A percentile compares a stretch with the other conserved stretches of the same genome.
phyloP scores from a whole-genome alignment of 1,140 invertebrate genomes.

The Nasonia vitripennis region DNA sequence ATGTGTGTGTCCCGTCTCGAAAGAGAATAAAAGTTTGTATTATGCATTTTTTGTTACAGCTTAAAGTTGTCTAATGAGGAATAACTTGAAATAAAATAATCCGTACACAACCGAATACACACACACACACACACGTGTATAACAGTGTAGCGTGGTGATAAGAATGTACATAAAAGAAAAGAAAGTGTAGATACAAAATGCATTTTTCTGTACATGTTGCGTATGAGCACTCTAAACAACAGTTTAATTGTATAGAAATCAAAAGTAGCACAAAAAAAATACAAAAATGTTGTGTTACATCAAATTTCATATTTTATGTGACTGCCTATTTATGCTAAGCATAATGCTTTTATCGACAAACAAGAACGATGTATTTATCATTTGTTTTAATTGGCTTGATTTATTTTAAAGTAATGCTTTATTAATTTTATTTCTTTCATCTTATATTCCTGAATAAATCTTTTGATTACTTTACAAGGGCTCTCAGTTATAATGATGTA shows the following conservation, averaged over 20 bases:
- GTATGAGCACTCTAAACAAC: constrained; percentile 13
- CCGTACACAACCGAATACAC: constrained; percentile 29
- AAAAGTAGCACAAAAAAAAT: constrained; percentile 18
- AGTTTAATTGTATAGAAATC: constrained; percentile 40
- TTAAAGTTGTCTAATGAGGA: not conserved
- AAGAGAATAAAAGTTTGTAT: constrained; percentile 51
- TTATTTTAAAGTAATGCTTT: not conserved
- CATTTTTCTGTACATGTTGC: constrained; percentile 44
- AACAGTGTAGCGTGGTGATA: constrained; percentile 31
- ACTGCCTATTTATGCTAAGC: not conserved
- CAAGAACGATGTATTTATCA: not conserved
- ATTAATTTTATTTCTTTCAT: not conserved
- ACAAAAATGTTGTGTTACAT: not conserved
- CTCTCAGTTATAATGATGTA: constrained; percentile 57
- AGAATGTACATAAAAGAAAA: constrained; percentile 46
- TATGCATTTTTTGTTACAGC: constrained; percentile 25
- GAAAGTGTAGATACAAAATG: constrained; percentile 41
- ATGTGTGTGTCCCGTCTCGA: constrained; percentile 9
- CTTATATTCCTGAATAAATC: constrained; percentile 16
- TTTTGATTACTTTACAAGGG: constrained; percentile 67
- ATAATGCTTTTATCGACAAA: not conserved
- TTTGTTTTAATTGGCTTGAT: not conserved
- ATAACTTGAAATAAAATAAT: not conserved
- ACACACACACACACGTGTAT: constrained; percentile 26
- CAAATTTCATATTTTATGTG: not conserved